These are phyloP conservation scores for Naja naja DNA, from an alignment of 2,113 vertebrate species.

Conservation along the genomic window DNA sequence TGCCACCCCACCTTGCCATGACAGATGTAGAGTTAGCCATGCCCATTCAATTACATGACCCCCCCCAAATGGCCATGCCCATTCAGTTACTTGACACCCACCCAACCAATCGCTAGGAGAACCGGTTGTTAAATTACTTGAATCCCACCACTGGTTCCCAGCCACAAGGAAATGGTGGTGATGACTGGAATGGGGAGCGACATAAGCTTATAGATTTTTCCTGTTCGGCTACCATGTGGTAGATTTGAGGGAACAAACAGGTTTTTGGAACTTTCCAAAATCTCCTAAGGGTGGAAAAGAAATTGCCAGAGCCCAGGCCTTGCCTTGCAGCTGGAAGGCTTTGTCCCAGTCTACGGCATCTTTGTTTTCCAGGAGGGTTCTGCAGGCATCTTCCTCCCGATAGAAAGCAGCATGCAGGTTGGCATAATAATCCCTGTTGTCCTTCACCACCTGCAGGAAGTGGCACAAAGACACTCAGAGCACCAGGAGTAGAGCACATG, in stretches of 20 bases:
- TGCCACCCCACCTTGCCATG: too few species aligned
- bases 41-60: too few species aligned
- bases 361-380: background rate
- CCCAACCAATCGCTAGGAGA: background rate
- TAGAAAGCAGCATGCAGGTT: constrained; percentile 5
- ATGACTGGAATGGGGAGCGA: background rate
- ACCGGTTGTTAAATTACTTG: too few species aligned
- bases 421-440: constrained; percentile 3
- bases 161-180: background rate
- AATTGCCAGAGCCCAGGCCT: background rate
- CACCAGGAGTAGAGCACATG: too few species aligned
- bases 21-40: too few species aligned
- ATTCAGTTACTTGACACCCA: too few species aligned
- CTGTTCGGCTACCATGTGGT: too few species aligned
- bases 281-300: background rate
- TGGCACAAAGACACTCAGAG: too few species aligned
- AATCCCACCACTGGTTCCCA: background rate
- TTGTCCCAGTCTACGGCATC: background rate
- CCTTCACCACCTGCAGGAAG: background rate
- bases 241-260: background rate
- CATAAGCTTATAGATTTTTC: background rate
- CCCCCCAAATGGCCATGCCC: too few species aligned
- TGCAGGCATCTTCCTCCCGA: background rate
- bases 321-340: constrained; percentile 10
- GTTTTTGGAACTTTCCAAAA: background rate